Percentiles rank a stretch among this genome's conserved stretches.
Evolutionary conservation across 37 sponge, comb jelly and placozoan genomes (phyloP).

Genomic region (Eunapius fragilis): DNA sequence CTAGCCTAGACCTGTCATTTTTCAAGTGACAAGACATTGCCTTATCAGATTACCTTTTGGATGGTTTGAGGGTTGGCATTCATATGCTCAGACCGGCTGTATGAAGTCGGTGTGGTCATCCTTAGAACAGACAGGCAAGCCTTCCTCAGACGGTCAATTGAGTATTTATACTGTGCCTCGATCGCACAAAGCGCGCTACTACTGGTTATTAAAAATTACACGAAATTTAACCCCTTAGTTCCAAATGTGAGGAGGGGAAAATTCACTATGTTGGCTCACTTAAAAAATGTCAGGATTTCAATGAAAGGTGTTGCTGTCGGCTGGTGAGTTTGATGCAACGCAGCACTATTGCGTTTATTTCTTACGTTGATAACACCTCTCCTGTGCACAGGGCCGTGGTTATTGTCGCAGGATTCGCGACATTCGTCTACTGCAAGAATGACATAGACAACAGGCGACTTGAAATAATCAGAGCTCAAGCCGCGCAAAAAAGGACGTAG

Average conservation of each 20-base stretch:
- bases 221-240: slow-evolving; percentile 6
- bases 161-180: neutral
- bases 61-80: neutral
- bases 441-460: slow-evolving; percentile 39
- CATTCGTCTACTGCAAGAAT: slow-evolving; percentile 42
- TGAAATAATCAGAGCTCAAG: slow-evolving; percentile 21
- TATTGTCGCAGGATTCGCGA: slow-evolving; percentile 18
- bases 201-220: too few relatives aligned
- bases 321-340: slow-evolving; percentile 33
- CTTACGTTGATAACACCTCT: neutral
- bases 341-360: neutral
- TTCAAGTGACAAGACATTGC: neutral
- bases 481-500: slow-evolving; percentile 5
- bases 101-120: neutral
- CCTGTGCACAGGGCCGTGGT: slow-evolving; percentile 38
- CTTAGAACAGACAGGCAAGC: neutral
- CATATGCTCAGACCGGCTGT: neutral
- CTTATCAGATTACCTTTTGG: neutral
- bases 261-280: neutral
- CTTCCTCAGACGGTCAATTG: neutral
- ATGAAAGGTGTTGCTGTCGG: slow-evolving; percentile 57
- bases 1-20: neutral
- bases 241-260: slow-evolving; percentile 1
- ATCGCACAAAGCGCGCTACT: neutral
- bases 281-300: slow-evolving; percentile 4